phyloP scores from a whole-genome alignment of 2,888 invertebrate species.

The Acleris sparsana region DNA sequence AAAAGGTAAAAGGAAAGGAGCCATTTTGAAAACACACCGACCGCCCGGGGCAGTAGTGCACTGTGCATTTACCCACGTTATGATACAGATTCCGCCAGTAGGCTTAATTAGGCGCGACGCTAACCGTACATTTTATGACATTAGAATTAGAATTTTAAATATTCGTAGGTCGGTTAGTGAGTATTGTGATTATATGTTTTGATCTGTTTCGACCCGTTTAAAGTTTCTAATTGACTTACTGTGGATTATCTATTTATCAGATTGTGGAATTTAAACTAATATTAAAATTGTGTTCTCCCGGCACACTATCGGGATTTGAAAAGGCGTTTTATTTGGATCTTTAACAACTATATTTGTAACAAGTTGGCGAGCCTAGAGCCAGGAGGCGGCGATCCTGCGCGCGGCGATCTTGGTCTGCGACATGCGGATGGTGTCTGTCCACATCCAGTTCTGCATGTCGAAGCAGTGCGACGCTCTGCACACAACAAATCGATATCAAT shows the following conservation, averaged over 20 bases:
- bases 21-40: slow-evolving; percentile 95
- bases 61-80: slow-evolving; percentile 71
- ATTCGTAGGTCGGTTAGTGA: slow-evolving; percentile 71
- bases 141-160: slow-evolving; percentile 64
- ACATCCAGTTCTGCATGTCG: slow-evolving; percentile 67
- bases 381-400: slow-evolving; percentile 61
- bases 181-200: slow-evolving; percentile 73
- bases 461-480: slow-evolving; percentile 76
- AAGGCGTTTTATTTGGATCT: slow-evolving; percentile 52
- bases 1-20: slow-evolving; percentile 93
- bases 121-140: slow-evolving; percentile 65
- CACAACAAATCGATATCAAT: slow-evolving; percentile 5
- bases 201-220: slow-evolving; percentile 70
- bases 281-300: slow-evolving; percentile 71
- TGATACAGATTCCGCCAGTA: slow-evolving; percentile 65
- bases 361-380: slow-evolving; percentile 52
- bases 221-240: slow-evolving; percentile 72
- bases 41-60: slow-evolving; percentile 73
- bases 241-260: slow-evolving; percentile 75
- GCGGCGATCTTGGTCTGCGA: slow-evolving; percentile 63
- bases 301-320: slow-evolving; percentile 60
- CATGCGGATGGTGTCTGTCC: slow-evolving; percentile 69
- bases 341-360: slow-evolving; percentile 2
- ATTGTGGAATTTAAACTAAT: slow-evolving; percentile 80
- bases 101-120: slow-evolving; percentile 63